Evolutionary conservation across 1,140 invertebrate genomes (phyloP).

Genomic region (Notospermus geniculatus): DNA sequence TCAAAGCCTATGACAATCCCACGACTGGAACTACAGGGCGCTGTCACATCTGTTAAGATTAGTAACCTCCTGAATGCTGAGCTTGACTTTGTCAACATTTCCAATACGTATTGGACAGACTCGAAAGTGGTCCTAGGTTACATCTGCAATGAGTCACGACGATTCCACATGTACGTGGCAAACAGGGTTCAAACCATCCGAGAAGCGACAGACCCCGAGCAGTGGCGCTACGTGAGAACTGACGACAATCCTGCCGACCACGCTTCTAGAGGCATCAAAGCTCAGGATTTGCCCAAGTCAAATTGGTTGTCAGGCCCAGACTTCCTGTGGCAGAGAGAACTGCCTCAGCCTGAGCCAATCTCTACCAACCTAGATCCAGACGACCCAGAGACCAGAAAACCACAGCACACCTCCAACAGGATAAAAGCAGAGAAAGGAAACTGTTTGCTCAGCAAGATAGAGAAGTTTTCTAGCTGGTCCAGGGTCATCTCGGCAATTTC

Average conservation of each 20-base stretch:
- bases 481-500: too few species aligned
- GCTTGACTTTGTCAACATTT: neutral
- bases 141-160: neutral
- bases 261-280: slow-evolving; percentile 2
- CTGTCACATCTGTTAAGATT: slow-evolving; percentile 1
- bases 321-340: neutral
- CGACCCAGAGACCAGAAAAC: too few species aligned
- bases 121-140: too few species aligned
- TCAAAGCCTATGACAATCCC: slow-evolving; percentile 10
- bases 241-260: slow-evolving; percentile 21
- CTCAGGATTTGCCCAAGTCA: neutral
- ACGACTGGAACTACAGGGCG: slow-evolving; percentile 13
- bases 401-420: too few species aligned
- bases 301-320: neutral
- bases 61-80: slow-evolving; percentile 1
- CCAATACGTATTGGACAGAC: slow-evolving; percentile 14
- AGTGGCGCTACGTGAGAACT: neutral
- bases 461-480: too few species aligned
- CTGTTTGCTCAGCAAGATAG: too few species aligned
- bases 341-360: too few species aligned
- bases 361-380: neutral
- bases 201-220: neutral
- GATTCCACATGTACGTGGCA: slow-evolving; percentile 2
- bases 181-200: neutral
- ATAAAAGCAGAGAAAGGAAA: too few species aligned